phyloP scores from a whole-genome alignment of 2,797 vertebrate species.

The Sebastes cheni region DNA sequence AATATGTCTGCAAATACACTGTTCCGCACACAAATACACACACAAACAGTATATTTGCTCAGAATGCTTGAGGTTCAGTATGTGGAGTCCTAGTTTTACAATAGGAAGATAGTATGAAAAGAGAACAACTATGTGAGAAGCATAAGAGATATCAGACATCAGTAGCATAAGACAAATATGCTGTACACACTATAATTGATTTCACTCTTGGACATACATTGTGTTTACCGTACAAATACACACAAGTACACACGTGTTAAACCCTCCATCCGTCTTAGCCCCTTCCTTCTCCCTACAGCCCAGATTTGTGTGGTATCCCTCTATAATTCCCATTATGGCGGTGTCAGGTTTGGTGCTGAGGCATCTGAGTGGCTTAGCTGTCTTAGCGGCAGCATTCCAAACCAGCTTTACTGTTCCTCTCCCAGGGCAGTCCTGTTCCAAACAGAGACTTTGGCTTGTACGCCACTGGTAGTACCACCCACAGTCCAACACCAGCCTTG shows the following conservation, averaged over 20 bases:
- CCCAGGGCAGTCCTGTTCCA: constrained; percentile 43
- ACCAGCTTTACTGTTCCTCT: constrained; percentile 67
- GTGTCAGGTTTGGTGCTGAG: constrained; percentile 66
- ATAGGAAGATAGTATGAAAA: not conserved
- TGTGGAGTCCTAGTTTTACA: not conserved
- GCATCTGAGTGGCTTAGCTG: constrained; percentile 73
- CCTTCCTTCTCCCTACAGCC: constrained; percentile 23
- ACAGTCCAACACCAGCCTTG: constrained; percentile 14
- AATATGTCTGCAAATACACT: not conserved
- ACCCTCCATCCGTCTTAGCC: constrained; percentile 23
- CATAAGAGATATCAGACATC: not conserved
- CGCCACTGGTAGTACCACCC: not conserved
- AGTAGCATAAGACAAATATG: not conserved
- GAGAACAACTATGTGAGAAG: not conserved
- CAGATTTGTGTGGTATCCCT: constrained; percentile 69
- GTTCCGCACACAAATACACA: not conserved
- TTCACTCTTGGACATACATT: not conserved
- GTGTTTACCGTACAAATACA: constrained; percentile 11
- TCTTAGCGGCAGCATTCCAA: constrained; percentile 67
- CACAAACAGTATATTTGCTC: not conserved
- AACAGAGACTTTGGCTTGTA: constrained; percentile 42
- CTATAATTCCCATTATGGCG: constrained; percentile 64
- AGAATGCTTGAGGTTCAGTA: not conserved
- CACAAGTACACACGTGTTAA: not conserved
- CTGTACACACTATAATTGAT: not conserved